Conservation (phyloP, 2,797 vertebrate genomes). For the Aplochiton taeniatus region DNA sequence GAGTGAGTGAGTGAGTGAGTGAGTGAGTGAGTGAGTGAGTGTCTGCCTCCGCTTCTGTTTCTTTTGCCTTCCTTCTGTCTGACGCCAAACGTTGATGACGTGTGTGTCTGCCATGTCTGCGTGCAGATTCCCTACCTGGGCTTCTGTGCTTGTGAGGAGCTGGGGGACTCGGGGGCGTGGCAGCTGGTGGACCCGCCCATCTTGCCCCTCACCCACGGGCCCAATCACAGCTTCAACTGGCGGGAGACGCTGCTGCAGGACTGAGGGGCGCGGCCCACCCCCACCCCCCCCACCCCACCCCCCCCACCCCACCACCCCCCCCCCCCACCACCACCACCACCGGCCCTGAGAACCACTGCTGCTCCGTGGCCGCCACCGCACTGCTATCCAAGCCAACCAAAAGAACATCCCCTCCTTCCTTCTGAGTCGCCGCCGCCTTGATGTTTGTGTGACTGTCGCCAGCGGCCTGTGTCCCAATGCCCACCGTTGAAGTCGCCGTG, state of each 20-base stretch:
- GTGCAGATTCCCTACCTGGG: slow-evolving; percentile 95
- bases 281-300: slow-evolving; percentile 26
- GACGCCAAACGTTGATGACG: background rate
- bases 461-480: slow-evolving; percentile 34
- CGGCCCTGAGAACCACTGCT: slow-evolving; percentile 41
- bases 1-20: too few species aligned
- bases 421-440: slow-evolving; percentile 25
- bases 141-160: slow-evolving; percentile 95
- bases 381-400: slow-evolving; percentile 42
- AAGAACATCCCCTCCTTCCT: slow-evolving; percentile 46
- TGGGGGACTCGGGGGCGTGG: slow-evolving; percentile 94
- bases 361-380: slow-evolving; percentile 34
- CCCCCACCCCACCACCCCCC: slow-evolving; percentile 27
- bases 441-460: slow-evolving; percentile 5
- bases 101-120: slow-evolving; percentile 20
- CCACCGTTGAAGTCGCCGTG: slow-evolving; percentile 47
- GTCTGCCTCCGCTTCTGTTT: slow-evolving; percentile 3
- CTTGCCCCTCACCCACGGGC: slow-evolving; percentile 95
- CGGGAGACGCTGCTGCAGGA: slow-evolving; percentile 94
- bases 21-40: too few species aligned
- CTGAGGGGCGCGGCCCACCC: slow-evolving; percentile 53
- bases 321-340: slow-evolving; percentile 27
- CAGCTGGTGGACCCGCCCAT: slow-evolving; percentile 97
- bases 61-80: slow-evolving; percentile 1
- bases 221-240: slow-evolving; percentile 99